Evolutionary conservation across 2,113 vertebrate species (phyloP).

Genomic region (Xyliphius kryptos): DNA sequence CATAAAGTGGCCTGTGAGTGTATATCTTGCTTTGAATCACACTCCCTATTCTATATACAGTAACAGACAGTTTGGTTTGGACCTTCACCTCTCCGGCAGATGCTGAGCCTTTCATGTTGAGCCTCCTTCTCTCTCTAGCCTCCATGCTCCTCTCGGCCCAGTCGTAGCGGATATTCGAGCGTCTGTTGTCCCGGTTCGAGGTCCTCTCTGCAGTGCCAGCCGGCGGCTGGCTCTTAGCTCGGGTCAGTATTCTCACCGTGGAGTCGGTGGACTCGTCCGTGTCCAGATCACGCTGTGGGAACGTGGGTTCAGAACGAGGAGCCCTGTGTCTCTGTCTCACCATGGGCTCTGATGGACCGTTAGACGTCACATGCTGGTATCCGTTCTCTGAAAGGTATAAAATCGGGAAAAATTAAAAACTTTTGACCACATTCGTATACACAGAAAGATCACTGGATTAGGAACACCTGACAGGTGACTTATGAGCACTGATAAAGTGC

Average conservation of each 20-base stretch:
- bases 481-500: no score
- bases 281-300: constrained; percentile 30
- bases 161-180: constrained; percentile 71
- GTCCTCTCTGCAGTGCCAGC: constrained; percentile 58
- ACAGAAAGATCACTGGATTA: no score
- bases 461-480: no score
- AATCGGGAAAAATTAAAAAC: no score
- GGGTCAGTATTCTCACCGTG: constrained; percentile 53
- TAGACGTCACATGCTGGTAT: constrained; percentile 13
- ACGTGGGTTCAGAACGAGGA: constrained; percentile 38
- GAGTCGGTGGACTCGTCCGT: constrained; percentile 47
- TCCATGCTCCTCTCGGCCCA: constrained; percentile 71
- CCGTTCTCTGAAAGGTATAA: constrained; percentile 43
- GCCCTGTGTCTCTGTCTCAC: constrained; percentile 30
- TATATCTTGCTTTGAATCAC: no score
- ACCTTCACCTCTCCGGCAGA: constrained; percentile 43
- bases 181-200: constrained; percentile 57
- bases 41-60: no score
- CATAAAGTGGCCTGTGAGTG: no score
- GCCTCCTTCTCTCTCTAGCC: constrained; percentile 68
- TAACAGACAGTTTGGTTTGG: no score
- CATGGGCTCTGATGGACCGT: background rate
- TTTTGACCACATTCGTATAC: no score
- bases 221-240: constrained; percentile 66
- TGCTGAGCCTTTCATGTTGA: constrained; percentile 41